Evolutionary conservation across 2,113 vertebrate species (phyloP).

Genomic region (Aegotheles bennettii): DNA sequence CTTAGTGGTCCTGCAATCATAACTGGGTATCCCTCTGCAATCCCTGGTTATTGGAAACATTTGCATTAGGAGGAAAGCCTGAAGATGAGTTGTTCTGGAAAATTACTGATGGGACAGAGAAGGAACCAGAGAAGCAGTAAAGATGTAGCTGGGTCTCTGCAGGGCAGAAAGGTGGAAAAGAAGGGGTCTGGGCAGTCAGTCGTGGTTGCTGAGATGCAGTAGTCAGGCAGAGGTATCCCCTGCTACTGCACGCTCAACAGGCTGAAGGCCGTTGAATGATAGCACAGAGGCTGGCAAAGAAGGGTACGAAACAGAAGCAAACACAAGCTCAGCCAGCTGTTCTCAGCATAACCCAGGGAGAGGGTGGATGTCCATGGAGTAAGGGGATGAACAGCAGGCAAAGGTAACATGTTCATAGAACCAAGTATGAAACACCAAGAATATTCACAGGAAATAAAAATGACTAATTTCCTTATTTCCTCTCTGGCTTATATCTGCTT

Average conservation of each 20-base stretch:
- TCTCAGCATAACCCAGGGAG: not conserved
- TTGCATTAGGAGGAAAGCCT: not conserved
- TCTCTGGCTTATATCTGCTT: not conserved
- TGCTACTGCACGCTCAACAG: not conserved
- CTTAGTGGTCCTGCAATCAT: not conserved
- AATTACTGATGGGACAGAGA: not conserved
- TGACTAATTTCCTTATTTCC: not conserved
- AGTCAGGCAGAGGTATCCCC: not conserved
- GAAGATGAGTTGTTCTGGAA: not conserved
- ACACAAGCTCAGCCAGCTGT: not conserved
- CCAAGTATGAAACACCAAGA: not conserved
- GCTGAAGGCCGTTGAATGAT: not conserved
- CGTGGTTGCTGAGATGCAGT: not conserved
- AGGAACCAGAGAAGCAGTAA: not conserved
- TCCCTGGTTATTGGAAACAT: not conserved
- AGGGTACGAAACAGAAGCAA: not conserved
- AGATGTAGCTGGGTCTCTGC: not conserved
- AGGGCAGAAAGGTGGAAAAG: not conserved
- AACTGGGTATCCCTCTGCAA: not conserved
- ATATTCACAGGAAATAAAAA: not conserved
- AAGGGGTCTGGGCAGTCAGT: not conserved
- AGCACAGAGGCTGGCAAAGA: not conserved
- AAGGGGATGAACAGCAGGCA: not conserved
- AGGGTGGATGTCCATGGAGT: accelerated
- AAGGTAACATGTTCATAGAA: not conserved